phyloP scores from a whole-genome alignment of 2,888 invertebrate species.

The Andrena camellia region DNA sequence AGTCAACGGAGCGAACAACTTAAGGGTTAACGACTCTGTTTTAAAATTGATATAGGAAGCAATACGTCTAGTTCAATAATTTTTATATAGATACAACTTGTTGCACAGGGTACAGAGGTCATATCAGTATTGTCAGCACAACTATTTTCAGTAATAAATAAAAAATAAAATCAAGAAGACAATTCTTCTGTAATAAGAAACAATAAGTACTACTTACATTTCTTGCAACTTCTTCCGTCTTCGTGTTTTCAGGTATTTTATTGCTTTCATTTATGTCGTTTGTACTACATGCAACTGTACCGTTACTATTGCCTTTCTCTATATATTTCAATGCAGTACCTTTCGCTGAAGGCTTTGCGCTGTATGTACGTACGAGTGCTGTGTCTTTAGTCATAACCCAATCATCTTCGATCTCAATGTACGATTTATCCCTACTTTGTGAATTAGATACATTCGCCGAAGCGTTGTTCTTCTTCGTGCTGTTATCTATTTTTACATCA shows the following conservation, averaged over 20 bases:
- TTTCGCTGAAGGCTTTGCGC: neutral
- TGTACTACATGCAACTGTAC: neutral
- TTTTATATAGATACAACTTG: neutral
- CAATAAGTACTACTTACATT: constrained; percentile 31
- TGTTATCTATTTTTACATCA: neutral
- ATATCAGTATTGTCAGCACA: neutral
- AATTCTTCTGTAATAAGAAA: no score
- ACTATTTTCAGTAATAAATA: neutral
- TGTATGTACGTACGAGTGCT: neutral
- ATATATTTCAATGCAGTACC: neutral
- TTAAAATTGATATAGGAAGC: neutral
- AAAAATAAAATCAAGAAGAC: neutral
- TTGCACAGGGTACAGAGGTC: neutral
- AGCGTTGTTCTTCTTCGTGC: neutral
- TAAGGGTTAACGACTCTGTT: constrained; percentile 14
- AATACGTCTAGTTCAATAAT: no score
- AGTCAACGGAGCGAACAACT: neutral
- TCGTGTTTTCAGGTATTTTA: neutral
- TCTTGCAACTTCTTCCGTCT: neutral
- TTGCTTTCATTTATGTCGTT: neutral
- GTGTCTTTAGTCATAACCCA: neutral
- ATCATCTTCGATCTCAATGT: neutral
- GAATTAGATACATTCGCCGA: neutral
- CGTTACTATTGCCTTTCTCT: neutral
- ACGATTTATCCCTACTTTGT: neutral